Conservation (phyloP, 2,888 invertebrate genomes). For the Slavum lentiscoides region DNA sequence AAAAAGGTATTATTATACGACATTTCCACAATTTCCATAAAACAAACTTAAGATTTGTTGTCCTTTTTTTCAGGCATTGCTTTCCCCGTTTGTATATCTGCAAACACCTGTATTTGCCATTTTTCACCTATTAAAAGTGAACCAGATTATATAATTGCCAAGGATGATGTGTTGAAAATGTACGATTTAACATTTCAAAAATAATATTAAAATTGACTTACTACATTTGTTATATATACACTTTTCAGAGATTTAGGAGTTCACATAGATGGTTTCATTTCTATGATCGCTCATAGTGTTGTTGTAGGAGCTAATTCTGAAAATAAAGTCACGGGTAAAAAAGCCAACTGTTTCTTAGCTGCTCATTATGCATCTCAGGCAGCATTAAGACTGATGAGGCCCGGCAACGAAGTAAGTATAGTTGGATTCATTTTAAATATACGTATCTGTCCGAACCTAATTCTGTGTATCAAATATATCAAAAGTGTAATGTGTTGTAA, state of each 20-base stretch:
- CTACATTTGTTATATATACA: conserved; percentile 28
- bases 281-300: conserved; percentile 95
- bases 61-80: conserved; percentile 71
- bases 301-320: conserved; percentile 79
- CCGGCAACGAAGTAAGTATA: conserved; percentile 79
- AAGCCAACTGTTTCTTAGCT: conserved; percentile 93
- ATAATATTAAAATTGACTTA: conserved; percentile 26
- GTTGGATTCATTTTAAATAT: neutral
- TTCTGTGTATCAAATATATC: neutral
- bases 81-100: conserved; percentile 97
- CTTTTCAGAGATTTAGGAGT: conserved; percentile 88
- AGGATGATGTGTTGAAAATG: conserved; percentile 94
- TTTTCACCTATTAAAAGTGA: conserved; percentile 96
- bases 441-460: neutral
- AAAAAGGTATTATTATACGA: conserved; percentile 71
- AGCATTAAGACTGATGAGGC: conserved; percentile 87
- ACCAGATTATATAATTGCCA: conserved; percentile 80
- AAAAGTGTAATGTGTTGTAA: neutral
- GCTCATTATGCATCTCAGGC: conserved; percentile 96
- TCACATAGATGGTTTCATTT: conserved; percentile 98
- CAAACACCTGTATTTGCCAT: conserved; percentile 99
- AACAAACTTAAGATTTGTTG: conserved; percentile 14
- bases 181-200: conserved; percentile 35
- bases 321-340: conserved; percentile 79
- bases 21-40: neutral